These are phyloP conservation scores for Arbacia lixula DNA, from an alignment of 53 echinoderm and acorn worm genomes.

Conservation along the genomic window DNA sequence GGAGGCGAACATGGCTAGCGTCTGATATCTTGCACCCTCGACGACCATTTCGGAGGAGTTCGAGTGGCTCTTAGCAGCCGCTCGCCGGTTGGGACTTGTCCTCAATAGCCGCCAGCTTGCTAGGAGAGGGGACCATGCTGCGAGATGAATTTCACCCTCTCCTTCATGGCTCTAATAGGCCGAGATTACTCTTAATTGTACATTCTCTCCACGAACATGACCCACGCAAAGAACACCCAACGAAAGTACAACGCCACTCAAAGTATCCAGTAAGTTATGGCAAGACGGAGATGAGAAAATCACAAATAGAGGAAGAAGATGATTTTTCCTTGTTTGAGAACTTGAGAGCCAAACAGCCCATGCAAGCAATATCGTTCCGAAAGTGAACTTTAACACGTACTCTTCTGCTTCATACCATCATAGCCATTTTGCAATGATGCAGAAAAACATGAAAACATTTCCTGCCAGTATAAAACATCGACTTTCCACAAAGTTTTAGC, in stretches of 20 bases:
- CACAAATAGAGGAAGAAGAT: too few species aligned
- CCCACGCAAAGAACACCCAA: not conserved
- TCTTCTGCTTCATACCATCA: too few species aligned
- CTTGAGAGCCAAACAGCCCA: too few species aligned
- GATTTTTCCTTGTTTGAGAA: too few species aligned
- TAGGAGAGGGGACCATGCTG: conserved; percentile 6
- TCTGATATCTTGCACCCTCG: not conserved
- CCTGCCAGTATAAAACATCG: too few species aligned
- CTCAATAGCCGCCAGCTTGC: conserved; percentile 28
- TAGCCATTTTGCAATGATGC: too few species aligned
- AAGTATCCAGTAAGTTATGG: not conserved
- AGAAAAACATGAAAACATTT: too few species aligned
- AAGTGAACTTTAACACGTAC: too few species aligned
- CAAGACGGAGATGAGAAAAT: not conserved
- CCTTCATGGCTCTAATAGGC: conserved; percentile 27
- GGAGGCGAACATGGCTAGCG: too few species aligned
- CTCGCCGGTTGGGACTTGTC: conserved; percentile 50
- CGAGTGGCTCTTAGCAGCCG: conserved; percentile 24
- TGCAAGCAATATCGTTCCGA: too few species aligned
- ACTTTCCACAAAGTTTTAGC: too few species aligned
- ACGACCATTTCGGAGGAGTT: conserved; percentile 39
- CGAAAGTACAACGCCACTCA: conserved; percentile 18
- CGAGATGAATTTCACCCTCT: conserved; percentile 29
- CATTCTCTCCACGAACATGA: conserved; percentile 18
- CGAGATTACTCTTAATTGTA: conserved; percentile 43